Base-by-base conservation (phyloP, 23 tunicate genomes). In the Styela clava region DNA sequence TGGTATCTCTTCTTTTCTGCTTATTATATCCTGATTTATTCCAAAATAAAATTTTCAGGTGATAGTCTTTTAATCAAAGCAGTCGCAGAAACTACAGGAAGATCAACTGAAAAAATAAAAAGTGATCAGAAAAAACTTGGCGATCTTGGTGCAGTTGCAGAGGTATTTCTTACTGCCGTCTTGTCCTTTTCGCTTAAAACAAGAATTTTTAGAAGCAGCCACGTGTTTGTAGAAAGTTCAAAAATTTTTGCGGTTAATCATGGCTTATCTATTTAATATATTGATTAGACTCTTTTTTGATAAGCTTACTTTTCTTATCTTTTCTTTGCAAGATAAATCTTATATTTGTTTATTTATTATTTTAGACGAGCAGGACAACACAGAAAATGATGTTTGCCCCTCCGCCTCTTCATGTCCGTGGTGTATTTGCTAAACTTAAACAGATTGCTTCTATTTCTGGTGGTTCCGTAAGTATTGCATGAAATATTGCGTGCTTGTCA, bases 351-450 rank as follows among this genome's bases (percentile, higher is more conserved):
- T 71, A 2, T 30, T 71, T 27, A 16, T 26, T 34, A 70, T 80
- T 24, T 33, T 70, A 84, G 88, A 84, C 34, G 27, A 88, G 98
- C 52, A 86, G 85, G 51, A 83, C 90, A 35, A 81, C 84, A 35
- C 99, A 96, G 88, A 92, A 88, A 65, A 82, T 96, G 92, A 91
- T 96, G 97, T 87, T 96, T 68, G 69, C 84, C 18, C 99, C 99
- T n/a, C 87, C 90, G 22, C 81, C 94, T 67, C 74, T 96, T 3
- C 87, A 86, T 67, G 73, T 96, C 3, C 51, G 82, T 12, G 83
- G 82, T 3, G 99, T 96, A 33, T 96, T 91, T 67, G 79, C 90
- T 33, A 87, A 91, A 63, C 68, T 96, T 83, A 94, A 87, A 64
- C 92, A 96, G 37, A 96, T 96, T 61, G 87, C 99, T 5, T 67